phyloP scores from a whole-genome alignment of 2,888 invertebrate species.

The Lithosia quadra region DNA sequence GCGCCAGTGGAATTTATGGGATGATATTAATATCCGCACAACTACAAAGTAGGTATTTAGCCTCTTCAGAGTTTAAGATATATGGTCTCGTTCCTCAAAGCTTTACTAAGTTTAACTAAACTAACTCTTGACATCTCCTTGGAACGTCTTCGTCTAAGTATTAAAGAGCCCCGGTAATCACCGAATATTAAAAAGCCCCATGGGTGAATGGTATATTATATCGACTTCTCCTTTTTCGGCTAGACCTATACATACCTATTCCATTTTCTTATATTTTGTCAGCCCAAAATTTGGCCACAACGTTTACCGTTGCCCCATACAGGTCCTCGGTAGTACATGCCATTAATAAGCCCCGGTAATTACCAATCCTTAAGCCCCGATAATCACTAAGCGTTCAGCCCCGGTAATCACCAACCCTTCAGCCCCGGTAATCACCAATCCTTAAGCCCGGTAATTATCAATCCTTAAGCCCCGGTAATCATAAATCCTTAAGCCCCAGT shows the following conservation, averaged over 20 bases:
- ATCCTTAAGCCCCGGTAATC: neutral
- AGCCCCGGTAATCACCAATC: too few species aligned
- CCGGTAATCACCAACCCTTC: neutral
- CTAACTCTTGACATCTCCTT: neutral
- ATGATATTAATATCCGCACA: neutral
- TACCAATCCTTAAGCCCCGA: neutral
- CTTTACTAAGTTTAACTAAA: neutral
- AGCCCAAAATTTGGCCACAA: too few species aligned
- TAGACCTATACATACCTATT: too few species aligned
- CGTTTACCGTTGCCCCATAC: too few species aligned
- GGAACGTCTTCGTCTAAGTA: too few species aligned
- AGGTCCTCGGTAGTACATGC: neutral
- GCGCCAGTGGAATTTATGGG: neutral
- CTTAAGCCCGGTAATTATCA: too few species aligned
- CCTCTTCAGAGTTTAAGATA: neutral
- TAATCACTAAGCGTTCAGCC: neutral
- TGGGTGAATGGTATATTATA: neutral
- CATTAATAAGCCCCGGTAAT: too few species aligned
- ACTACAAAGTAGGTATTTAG: neutral
- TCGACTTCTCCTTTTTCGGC: too few species aligned
- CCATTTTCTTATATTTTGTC: too few species aligned
- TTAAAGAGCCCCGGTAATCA: too few species aligned
- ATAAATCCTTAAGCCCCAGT: neutral
- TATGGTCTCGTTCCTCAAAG: neutral
- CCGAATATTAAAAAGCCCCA: too few species aligned